Conservation (phyloP, 2,888 invertebrate species). For the Lacanobia oleracea region DNA sequence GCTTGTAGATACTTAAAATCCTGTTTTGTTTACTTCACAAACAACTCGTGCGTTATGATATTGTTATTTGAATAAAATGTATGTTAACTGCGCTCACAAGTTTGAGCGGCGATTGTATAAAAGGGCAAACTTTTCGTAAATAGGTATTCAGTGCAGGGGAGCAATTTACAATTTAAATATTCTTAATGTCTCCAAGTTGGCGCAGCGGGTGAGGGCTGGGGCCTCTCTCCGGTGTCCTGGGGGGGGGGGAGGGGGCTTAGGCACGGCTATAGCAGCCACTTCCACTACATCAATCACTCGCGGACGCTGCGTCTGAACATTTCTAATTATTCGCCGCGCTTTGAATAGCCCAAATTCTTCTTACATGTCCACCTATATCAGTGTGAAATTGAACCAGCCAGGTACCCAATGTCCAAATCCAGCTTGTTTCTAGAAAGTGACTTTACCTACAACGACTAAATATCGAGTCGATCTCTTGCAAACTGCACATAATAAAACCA, state of each 20-base stretch:
- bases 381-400: constrained; percentile 1
- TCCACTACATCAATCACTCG: constrained; percentile 91
- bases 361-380: constrained; percentile 66
- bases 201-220: constrained; percentile 71
- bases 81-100: constrained; percentile 64
- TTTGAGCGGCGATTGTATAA: constrained; percentile 74
- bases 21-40: constrained; percentile 53
- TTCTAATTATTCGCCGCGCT: constrained; percentile 88
- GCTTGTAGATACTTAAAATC: constrained; percentile 54
- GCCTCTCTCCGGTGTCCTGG: constrained; percentile 62
- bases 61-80: constrained; percentile 65
- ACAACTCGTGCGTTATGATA: constrained; percentile 53
- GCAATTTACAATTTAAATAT: constrained; percentile 91
- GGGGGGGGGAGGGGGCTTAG: constrained; percentile 65
- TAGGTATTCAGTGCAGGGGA: constrained; percentile 90
- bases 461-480: not conserved
- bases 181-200: constrained; percentile 90
- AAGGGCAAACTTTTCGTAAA: constrained; percentile 84
- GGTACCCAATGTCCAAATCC: not conserved
- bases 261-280: constrained; percentile 74
- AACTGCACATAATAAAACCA: constrained; percentile 25
- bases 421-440: not conserved
- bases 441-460: not conserved
- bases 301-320: constrained; percentile 88
- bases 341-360: constrained; percentile 78